Evolutionary conservation across 1,140 invertebrate genomes (phyloP), one percentile per base, ranked within the genome.

Genomic region (Conus betulinus): DNA sequence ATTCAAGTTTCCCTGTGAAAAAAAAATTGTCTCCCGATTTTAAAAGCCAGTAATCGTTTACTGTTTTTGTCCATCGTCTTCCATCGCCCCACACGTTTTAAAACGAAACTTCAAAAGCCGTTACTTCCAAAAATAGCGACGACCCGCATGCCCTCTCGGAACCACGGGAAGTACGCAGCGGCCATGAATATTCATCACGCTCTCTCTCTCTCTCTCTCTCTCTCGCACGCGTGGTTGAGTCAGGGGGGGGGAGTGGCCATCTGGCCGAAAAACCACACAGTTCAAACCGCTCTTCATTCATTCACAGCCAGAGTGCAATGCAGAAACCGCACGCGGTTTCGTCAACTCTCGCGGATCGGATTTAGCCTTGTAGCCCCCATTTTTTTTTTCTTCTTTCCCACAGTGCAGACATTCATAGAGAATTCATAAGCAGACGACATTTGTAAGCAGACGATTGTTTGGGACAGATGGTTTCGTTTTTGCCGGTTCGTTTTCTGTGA

Each of bases 201-300:
- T 84, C 52, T 39, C 39, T 39, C 39, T 39, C 39, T 39, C 39
- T 39, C 39, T 39, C 39, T 39, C 39, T 39, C 39, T 39, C 39
- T 39, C 71, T 53, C 78, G 20, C 39, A 89, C 87, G 88, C 88
- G 86, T 88, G 87, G 89, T 88, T 93, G 92, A 92, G 89, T 92
- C 91, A 93, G 88, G 51, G 86, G 81, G 91, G 88, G 91, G 93
- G 93, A 93, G 93, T 93, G 93, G 91, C 91, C 11, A 20, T 71
- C 67, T 90, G 91, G 88, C 78, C 67, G 53, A 92, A 92, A 91
- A 90, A 71, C 67, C 67, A 71, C 89, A 92, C 91, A 91, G 88
- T 91, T 90, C 85, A 90, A 60, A 78, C 67, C 67, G 67, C 67
- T 71, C 67, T 23, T 71, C 67, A 84, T 67, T 91, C 93, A 94